These are phyloP conservation scores for Trimorus sp. DNA, from an alignment of 2,888 invertebrate species.

Conservation along the genomic window DNA sequence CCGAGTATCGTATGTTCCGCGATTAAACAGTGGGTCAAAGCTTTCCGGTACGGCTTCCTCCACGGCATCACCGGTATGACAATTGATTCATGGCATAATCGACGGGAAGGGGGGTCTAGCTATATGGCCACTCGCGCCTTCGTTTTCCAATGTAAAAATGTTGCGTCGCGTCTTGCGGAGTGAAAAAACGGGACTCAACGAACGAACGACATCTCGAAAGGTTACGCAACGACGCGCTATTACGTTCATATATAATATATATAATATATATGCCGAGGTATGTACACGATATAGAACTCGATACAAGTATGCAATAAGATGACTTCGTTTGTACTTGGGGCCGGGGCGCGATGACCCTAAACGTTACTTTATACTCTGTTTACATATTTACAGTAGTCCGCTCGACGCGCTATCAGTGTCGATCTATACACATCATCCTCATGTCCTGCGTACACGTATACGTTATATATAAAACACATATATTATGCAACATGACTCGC, in stretches of 20 bases:
- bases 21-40: background rate
- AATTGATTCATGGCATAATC: constrained; percentile 15
- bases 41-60: no score
- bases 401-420: constrained; percentile 55
- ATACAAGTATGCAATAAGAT: constrained; percentile 76
- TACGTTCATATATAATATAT: constrained; percentile 65
- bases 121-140: constrained; percentile 42
- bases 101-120: background rate
- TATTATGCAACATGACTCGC: constrained; percentile 58
- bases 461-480: constrained; percentile 66
- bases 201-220: constrained; percentile 51
- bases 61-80: background rate
- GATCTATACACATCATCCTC: constrained; percentile 52
- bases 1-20: no score
- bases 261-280: constrained; percentile 70
- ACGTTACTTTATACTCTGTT: constrained; percentile 71
- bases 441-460: constrained; percentile 61
- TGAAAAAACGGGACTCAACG: constrained; percentile 37
- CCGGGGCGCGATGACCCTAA: constrained; percentile 79
- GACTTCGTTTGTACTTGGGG: constrained; percentile 80
- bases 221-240: constrained; percentile 57
- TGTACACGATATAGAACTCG: constrained; percentile 78
- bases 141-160: constrained; percentile 22
- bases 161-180: constrained; percentile 8
- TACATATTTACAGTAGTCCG: constrained; percentile 77